Evolutionary conservation across 2,888 invertebrate genomes (phyloP), one percentile per base, ranked within the genome.

Genomic region (Ornithoptera alexandrae): DNA sequence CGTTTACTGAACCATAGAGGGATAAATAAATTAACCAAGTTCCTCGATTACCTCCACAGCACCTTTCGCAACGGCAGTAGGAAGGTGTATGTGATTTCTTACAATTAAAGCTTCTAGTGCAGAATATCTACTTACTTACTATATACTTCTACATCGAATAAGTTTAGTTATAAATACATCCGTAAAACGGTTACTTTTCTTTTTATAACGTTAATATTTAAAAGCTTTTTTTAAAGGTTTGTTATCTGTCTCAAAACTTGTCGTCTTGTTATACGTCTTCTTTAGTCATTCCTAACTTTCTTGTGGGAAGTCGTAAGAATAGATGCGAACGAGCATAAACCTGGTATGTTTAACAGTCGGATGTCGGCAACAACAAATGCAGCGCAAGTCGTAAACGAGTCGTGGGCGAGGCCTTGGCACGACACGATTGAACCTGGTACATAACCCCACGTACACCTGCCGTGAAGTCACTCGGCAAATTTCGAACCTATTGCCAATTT

Each of bases 351-450:
- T 58, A 79, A 76, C 77, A 77, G 82, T 73, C 86, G 90, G 90
- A 91, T 89, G 91, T 90, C 90, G 90, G 88, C 87, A 83, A 86
- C 86, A 85, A 88, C 86, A 90, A 86, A 87, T 84, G 84, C 81
- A 76, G 75, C 76, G 72, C 70, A 67, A 72, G 72, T 72, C 70
- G 72, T 73, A 70, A 71, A 64, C 60, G 58, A 53, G 61, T 59
- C 68, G 73, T 67, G 68, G 71, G 71, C 71, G 71, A 62, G 71
- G 74, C 81, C 81, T 80, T 80, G 79, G 78, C 78, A 73, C 74
- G 71, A 68, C 75, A 65, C 62, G 64, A 69, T 71, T 22, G 36
- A 69, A 69, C 64, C 68, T 57, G 57, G 71, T 63, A 59, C 56
- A 65, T 64, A 70, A 24, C 46, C 60, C 60, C 42, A 30, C 62